Percentiles rank a stretch among this genome's conserved stretches.
phyloP scores from a whole-genome alignment of 2,888 invertebrate species.

The Dryocosmus kuriphilus region DNA sequence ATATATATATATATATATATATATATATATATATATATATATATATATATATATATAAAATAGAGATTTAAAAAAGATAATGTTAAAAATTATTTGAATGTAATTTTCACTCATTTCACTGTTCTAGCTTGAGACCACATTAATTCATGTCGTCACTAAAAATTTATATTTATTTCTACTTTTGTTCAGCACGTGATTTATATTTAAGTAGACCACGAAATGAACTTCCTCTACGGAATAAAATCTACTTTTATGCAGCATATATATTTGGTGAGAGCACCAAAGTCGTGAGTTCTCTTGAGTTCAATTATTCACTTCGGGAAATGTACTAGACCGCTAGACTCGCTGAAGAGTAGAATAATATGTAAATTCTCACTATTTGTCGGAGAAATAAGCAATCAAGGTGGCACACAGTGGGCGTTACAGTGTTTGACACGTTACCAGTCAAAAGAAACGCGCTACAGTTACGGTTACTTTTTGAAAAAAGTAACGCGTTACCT shows the following conservation, averaged over 20 bases:
- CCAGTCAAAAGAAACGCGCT: too few relatives aligned
- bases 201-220: neutral
- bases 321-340: conserved; percentile 26
- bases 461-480: too few relatives aligned
- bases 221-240: neutral
- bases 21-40: too few relatives aligned
- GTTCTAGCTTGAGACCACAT: too few relatives aligned
- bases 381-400: conserved; percentile 62
- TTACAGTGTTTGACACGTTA: too few relatives aligned
- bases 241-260: conserved; percentile 2
- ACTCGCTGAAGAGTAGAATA: neutral
- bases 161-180: neutral
- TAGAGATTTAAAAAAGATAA: too few relatives aligned
- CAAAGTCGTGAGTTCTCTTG: conserved; percentile 11
- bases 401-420: conserved; percentile 15
- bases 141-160: too few relatives aligned
- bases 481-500: too few relatives aligned
- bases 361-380: conserved; percentile 60
- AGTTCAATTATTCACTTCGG: conserved; percentile 27
- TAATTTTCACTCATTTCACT: too few relatives aligned
- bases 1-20: too few relatives aligned
- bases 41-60: too few relatives aligned
- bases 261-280: neutral
- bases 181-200: neutral
- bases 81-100: too few relatives aligned